Evolutionary conservation across 2,797 vertebrate genomes (phyloP), one percentile per base, ranked within the genome.

Genomic region (Gymnothorax javanicus): DNA sequence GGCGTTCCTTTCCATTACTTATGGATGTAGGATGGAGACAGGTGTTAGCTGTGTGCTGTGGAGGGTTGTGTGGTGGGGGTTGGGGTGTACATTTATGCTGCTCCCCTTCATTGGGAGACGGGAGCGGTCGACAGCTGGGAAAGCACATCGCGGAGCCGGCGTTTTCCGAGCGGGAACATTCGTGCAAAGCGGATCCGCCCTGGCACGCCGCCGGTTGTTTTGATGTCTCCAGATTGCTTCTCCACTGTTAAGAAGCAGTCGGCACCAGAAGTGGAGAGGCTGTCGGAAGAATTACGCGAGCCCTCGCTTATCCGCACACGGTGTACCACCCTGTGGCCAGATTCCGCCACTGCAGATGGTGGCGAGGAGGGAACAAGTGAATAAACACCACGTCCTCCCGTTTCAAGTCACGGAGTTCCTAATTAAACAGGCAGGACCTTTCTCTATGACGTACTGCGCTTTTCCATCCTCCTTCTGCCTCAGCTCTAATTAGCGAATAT

Each of bases 261-360:
- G 93, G 94, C 94, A 94, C 95, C 94, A 93, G 94, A 88, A 93
- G 90, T 93, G 77, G 87, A 89, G 89, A 92, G 94, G 92, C 94
- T 93, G 95, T 95, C 95, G 90, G 90, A 91, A 91, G 92, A 94
- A 96, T 96, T 95, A 94, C 89, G 82, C 90, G 93, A 91, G 86
- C 94, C 89, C 95, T 97, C 95, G 90, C 93, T 97, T 97, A 94
- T 93, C 93, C 94, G 95, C 95, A 96, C 94, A 91, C 95, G 93
- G 95, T 97, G 91, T 97, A 96, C 97, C 97, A 97, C 97, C 97
- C 96, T 96, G 98, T 98, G 97, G 97, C 96, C 95, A 94, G 95
- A 93, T 94, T 90, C 93, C 91, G 96, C 94, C 94, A 99, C 94
- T 97, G 85, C 97, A 97, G 91, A 93, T 92, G 94, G 93, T 59